phyloP scores from a whole-genome alignment of 2,113 vertebrate genomes.

The Rhagologus leucostigma region DNA sequence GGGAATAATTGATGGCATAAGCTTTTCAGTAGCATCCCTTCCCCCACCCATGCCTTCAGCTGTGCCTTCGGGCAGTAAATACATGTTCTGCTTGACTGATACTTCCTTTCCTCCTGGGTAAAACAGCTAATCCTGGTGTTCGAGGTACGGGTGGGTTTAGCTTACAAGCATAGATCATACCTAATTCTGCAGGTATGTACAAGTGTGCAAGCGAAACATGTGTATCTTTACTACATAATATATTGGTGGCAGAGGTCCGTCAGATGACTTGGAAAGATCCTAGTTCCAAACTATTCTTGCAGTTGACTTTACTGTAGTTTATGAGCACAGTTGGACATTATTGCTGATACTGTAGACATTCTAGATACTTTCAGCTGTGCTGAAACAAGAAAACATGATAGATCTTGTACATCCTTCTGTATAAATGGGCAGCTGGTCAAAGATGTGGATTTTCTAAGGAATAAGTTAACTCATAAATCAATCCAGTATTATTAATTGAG shows the following conservation, averaged over 20 bases:
- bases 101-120: neutral
- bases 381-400: neutral
- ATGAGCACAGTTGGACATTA: neutral
- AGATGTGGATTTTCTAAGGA: neutral
- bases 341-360: accelerated
- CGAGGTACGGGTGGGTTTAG: neutral
- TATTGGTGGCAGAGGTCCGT: neutral
- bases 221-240: neutral
- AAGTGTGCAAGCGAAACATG: neutral
- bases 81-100: neutral
- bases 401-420: neutral
- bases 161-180: neutral
- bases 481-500: neutral
- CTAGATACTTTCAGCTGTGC: neutral
- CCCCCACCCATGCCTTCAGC: neutral
- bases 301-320: neutral
- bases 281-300: neutral
- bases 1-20: neutral
- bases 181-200: neutral
- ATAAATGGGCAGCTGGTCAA: neutral
- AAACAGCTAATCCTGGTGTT: neutral
- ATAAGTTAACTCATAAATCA: neutral
- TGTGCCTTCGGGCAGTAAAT: neutral
- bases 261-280: neutral
- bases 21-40: neutral